phyloP scores from a whole-genome alignment of 2,113 vertebrate species.

The Coturnix japonica region DNA sequence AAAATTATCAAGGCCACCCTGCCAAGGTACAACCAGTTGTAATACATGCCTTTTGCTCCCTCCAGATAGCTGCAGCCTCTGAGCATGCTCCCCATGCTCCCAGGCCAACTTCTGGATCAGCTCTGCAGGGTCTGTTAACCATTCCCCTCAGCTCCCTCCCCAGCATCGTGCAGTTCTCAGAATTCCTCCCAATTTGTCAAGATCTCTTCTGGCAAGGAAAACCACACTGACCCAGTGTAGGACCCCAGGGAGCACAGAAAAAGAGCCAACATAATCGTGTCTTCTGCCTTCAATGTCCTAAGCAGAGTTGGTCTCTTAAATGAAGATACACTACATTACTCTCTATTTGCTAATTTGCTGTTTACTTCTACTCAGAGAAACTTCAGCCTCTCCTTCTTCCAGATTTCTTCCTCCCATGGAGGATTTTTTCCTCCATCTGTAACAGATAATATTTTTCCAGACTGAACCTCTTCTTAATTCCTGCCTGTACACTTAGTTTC shows the following conservation, averaged over 20 bases:
- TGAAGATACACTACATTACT: accelerated
- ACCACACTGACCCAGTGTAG: not conserved
- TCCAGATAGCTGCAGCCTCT: constrained; percentile 25
- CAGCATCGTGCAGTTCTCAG: not conserved
- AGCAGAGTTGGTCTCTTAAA: accelerated
- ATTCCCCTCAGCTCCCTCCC: not conserved
- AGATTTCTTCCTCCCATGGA: not conserved
- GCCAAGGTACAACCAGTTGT: constrained; percentile 23
- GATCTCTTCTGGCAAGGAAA: constrained; percentile 35
- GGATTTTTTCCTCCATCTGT: not conserved
- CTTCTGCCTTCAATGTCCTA: not conserved
- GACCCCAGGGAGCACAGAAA: not conserved
- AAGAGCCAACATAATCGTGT: not conserved
- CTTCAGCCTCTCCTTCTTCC: not conserved
- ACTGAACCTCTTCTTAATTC: not conserved
- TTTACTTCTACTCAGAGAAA: constrained; percentile 11
- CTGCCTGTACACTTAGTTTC: not conserved
- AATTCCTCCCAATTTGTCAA: constrained; percentile 49
- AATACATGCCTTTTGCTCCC: not conserved
- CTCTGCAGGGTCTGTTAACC: constrained; percentile 50
- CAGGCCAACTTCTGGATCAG: not conserved
- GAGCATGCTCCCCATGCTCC: constrained; percentile 4
- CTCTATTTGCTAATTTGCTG: not conserved
- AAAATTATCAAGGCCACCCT: not conserved
- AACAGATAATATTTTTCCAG: constrained; percentile 34